A percentile compares a stretch with the other conserved stretches of the same genome.
These are phyloP conservation scores for Osmoderma eremita DNA, from an alignment of 2,888 invertebrate species.

Conservation along the genomic window DNA sequence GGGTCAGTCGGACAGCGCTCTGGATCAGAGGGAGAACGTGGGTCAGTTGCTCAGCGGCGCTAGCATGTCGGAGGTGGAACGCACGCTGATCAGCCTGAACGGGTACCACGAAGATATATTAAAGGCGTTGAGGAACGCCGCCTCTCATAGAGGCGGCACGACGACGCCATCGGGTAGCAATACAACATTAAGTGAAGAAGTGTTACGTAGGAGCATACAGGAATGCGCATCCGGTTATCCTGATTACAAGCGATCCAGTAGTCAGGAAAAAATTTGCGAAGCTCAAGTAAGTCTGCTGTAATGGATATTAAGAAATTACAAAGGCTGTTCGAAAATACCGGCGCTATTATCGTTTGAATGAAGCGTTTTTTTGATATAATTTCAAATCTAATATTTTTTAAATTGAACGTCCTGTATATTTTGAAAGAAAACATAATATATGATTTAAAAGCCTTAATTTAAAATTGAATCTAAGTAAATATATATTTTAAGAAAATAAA, in stretches of 20 bases:
- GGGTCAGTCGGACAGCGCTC: slow-evolving; percentile 68
- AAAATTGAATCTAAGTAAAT: too few species aligned
- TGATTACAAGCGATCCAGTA: slow-evolving; percentile 70
- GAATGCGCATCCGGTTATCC: slow-evolving; percentile 70
- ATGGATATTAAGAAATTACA: too few species aligned
- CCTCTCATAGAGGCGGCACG: slow-evolving; percentile 72
- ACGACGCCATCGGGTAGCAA: slow-evolving; percentile 73
- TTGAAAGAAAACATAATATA: too few species aligned
- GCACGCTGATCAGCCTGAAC: slow-evolving; percentile 85
- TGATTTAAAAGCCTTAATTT: too few species aligned
- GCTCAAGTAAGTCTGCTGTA: slow-evolving; percentile 68
- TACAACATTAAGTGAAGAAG: slow-evolving; percentile 74
- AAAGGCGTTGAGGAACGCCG: slow-evolving; percentile 88
- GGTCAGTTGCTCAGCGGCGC: slow-evolving; percentile 68
- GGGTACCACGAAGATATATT: slow-evolving; percentile 94
- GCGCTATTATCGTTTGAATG: too few species aligned
- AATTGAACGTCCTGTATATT: too few species aligned
- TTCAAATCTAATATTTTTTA: too few species aligned
- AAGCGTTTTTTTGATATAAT: too few species aligned
- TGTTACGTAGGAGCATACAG: slow-evolving; percentile 74
- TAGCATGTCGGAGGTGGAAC: slow-evolving; percentile 80
- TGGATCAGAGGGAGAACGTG: slow-evolving; percentile 68
- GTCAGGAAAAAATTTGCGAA: slow-evolving; percentile 82
- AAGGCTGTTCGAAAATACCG: too few species aligned
- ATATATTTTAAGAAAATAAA: too few species aligned